Evolutionary conservation across 2,888 invertebrate species (phyloP), one percentile per base, ranked within the genome.

Genomic region (Cotesia congregata): DNA sequence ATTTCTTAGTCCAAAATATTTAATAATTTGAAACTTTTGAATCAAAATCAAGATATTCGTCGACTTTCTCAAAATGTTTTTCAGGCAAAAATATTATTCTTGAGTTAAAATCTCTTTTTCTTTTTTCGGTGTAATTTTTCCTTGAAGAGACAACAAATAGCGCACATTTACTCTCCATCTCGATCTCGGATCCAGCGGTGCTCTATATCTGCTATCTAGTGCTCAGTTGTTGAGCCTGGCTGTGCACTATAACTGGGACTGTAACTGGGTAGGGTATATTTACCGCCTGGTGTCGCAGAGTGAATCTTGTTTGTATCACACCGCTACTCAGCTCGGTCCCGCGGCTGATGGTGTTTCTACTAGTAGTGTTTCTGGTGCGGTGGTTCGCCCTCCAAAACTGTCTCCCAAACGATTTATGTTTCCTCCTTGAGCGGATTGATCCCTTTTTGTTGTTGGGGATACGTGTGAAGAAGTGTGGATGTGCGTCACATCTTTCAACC

Each of bases 281-380:
- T 86, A 85, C 85, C 83, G 84, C 83, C 81, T 82, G 79, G 82
- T 84, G 85, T 85, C 84, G 81, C 83, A 80, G 85, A 86, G 85
- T 85, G 85, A 85, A 86, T 87, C 87, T 86, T 86, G 87, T 87
- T 87, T 87, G 87, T 87, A 87, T 87, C 87, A 84, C 85, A 85
- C 83, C 80, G 83, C 50, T 50, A 50, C 12, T 50, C 12, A 30
- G 30, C 30, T 50, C 83, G 64, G 69, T 67, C 68, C 41, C 72
- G 65, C 50, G 65, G 65, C 72, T 61, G 71, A n/a, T 62, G 17
- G 6, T 62, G 20, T 62, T 62, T 20, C 62, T n/a, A 81, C 78
- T 82, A 80, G 77, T 82, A 74, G 50, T 74, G 76, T 79, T 72
- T 76, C 72, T 77, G 77, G 80, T 82, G 75, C 75, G 76, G 78